Conservation (phyloP, 2,113 vertebrate genomes). For the Cyphomyrus plagiostoma region DNA sequence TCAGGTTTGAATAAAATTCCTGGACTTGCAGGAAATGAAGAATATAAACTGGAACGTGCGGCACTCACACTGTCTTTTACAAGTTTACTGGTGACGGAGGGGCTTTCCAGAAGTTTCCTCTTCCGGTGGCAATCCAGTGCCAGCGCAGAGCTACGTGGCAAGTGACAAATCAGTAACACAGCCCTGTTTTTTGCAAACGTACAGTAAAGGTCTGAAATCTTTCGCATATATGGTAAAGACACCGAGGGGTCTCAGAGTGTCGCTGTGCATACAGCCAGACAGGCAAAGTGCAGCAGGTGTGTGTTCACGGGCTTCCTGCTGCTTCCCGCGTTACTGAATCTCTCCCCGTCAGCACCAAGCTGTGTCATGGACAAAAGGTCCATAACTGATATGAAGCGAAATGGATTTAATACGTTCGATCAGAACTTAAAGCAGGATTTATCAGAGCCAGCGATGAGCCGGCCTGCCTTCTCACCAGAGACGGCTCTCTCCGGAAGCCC, state of each 20-base stretch:
- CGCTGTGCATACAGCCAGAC: not conserved
- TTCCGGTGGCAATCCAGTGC: slow-evolving; percentile 83
- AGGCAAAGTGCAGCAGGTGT: not conserved
- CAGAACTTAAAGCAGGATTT: not conserved
- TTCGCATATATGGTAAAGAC: not conserved
- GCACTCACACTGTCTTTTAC: slow-evolving; percentile 85
- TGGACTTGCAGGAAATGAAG: not conserved
- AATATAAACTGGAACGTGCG: not conserved
- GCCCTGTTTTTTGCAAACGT: not conserved
- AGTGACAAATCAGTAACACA: not conserved
- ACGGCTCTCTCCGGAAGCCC: not conserved
- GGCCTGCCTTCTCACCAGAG: not conserved
- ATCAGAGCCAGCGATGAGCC: not conserved
- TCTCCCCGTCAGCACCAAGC: not conserved
- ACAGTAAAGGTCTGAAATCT: not conserved
- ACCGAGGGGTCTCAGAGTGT: not conserved
- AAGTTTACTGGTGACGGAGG: slow-evolving; percentile 75
- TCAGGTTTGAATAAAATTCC: not conserved
- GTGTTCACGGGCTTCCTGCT: not conserved
- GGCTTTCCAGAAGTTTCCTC: slow-evolving; percentile 82
- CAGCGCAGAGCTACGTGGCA: slow-evolving; percentile 66
- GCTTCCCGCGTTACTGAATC: not conserved
- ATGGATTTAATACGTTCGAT: not conserved
- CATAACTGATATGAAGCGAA: not conserved
- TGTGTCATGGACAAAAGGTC: not conserved